Base-by-base conservation (phyloP, 2,888 invertebrate genomes). In the Caenorhabditis macrosperma region DNA sequence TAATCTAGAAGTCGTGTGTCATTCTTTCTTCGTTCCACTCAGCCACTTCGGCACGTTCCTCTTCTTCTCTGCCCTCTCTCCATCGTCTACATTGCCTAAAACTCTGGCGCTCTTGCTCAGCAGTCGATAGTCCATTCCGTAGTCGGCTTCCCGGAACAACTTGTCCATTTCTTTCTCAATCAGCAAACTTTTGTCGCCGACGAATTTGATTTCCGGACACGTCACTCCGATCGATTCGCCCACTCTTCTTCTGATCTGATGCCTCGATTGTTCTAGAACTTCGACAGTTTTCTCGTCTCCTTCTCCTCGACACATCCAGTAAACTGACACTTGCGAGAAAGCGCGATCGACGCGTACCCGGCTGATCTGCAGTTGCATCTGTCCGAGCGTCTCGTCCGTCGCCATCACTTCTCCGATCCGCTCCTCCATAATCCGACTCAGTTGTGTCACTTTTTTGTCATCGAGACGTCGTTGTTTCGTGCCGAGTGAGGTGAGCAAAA, bases 141-240 rank as follows among this genome's bases (percentile, higher is more conserved):
- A 84, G 48, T 85, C 83, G 7, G 85, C 85, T 61, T 82, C 66
- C 33, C 75, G 60, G 71, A 85, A 83, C 10, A 85, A 15, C 20
- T 61, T 60, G 20, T 85, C 82, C 80, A 85, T 83, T 67, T 85
- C 82, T 52, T 80, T 63, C n/a, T 76, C 81, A 60, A 78, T 69
- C 26, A 80, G 30, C 9, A 63, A n/a, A 26, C 55, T 71, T 26
- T 67, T 69, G 22, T 80, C 80, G 10, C 71, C 80, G 44, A 72
- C 24, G 46, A 80, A 80, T n/a, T 67, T 76, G 30, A 84, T n/a
- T 60, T 84, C 82, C 0, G 82, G 82, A 61, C 78, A 81, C 24
- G 74, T 82, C 0, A 67, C 46, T 24, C 84, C 81, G 7, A 81
- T 60, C 20, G 60, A 24, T 50, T 84, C 84, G 3, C 68, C 55